Base-by-base conservation (phyloP, 53 echinoderm and acorn worm genomes). In the Luidia sarsii region DNA sequence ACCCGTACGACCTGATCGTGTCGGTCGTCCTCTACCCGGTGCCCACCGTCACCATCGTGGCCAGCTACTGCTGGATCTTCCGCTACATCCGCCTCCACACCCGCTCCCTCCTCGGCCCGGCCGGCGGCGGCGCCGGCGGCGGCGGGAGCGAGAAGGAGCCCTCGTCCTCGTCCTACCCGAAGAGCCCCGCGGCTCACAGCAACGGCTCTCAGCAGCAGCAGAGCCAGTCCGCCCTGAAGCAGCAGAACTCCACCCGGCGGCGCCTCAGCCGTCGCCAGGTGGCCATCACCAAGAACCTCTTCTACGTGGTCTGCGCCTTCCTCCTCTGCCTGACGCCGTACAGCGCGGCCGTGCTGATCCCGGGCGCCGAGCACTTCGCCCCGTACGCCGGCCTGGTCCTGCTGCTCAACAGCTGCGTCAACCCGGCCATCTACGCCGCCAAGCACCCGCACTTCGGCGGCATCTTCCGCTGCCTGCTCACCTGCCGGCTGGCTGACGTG, bases 381-480 rank as follows among this genome's bases (percentile, higher is more conserved):
- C 92, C 95, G 41, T 95, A 92, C 51, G 92, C 95, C 0, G 95
- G 92, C 21, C 87, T 90, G 20, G 64, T 95, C 32, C 86, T 89
- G 34, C 82, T 92, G 0, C 57, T 92, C n/a, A 92, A 90, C 48
- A 90, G 92, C 56, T 90, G 92, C 15, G 60, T 95, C 36, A 95
- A 95, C 33, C 95, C 95, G 2, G 79, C 87, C 31, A 95, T 95
- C 53, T 95, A 95, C 55, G 92, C 90, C 3, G 60, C 86, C 18
- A 95, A 95, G 52, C 95, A 95, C 68, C 95, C 95, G 1, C 73
- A 95, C 43, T 95, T 95, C 56, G 90, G 90, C 62, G 70, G 46
- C 6, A 64, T 88, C 8, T 91, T 91, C 24, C 80, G 65, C 20
- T 85, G 62, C 29, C 88, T 91, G 24, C 39, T 91, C 29, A 71